Evolutionary conservation across 2,888 invertebrate species (phyloP).

Genomic region (Eupithecia vulgata): DNA sequence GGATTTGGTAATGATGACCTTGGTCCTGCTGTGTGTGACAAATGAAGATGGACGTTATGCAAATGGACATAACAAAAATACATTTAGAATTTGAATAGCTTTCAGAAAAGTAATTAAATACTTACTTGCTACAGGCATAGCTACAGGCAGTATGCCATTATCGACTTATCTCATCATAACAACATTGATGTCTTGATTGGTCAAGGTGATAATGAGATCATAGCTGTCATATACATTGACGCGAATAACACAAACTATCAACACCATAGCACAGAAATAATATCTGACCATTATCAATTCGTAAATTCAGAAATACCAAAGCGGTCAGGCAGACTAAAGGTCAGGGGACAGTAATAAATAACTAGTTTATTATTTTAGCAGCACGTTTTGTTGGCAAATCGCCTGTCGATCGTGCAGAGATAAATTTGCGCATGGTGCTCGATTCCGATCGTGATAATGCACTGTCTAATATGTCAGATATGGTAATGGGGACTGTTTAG

Average conservation of each 20-base stretch:
- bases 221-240: background rate
- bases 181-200: background rate
- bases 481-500: slow-evolving; percentile 11
- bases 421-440: slow-evolving; percentile 28
- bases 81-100: background rate
- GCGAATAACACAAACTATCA: background rate
- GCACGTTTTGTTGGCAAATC: slow-evolving; percentile 35
- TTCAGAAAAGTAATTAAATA: background rate
- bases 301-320: slow-evolving; percentile 46
- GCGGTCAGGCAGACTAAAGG: slow-evolving; percentile 56
- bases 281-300: slow-evolving; percentile 11
- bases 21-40: too few relatives aligned
- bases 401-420: slow-evolving; percentile 33
- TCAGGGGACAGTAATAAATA: slow-evolving; percentile 50
- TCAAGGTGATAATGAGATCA: background rate
- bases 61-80: background rate
- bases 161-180: background rate
- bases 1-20: slow-evolving; percentile 7
- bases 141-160: background rate
- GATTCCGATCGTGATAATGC: slow-evolving; percentile 34
- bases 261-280: background rate
- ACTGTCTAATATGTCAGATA: slow-evolving; percentile 34
- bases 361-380: slow-evolving; percentile 32
- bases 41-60: background rate
- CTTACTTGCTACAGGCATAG: background rate